Conservation (phyloP, 2,888 invertebrate species). For the Caenorhabditis angaria region DNA sequence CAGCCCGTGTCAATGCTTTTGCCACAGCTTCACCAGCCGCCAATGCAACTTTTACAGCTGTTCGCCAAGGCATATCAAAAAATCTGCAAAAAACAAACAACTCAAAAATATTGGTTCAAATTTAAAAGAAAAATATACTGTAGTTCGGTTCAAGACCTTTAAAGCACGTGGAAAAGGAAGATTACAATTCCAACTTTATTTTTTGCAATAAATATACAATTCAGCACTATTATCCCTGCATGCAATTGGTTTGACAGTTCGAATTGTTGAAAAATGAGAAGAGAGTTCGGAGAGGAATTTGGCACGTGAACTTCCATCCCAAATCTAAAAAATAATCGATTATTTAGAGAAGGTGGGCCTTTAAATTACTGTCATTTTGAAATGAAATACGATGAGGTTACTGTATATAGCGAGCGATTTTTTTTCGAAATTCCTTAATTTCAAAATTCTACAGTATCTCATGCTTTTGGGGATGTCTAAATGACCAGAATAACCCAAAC, state of each 20-base stretch:
- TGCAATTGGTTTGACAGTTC: conserved; percentile 68
- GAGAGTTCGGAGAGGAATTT: conserved; percentile 59
- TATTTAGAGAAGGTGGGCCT: not conserved
- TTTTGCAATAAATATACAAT: conserved; percentile 60
- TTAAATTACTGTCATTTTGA: not conserved
- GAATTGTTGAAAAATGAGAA: conserved; percentile 54
- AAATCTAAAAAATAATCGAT: conserved; percentile 55
- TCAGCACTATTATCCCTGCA: conserved; percentile 71
- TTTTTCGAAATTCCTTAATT: too few species aligned
- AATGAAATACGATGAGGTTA: not conserved
- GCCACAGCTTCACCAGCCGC: conserved; percentile 70
- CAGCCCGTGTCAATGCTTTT: conserved; percentile 66
- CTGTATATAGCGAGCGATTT: not conserved
- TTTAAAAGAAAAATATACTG: conserved; percentile 4
- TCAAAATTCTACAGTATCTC: too few species aligned
- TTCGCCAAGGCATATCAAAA: conserved; percentile 47
- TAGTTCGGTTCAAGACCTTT: too few species aligned
- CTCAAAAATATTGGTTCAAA: not conserved
- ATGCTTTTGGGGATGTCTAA: too few species aligned
- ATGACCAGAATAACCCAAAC: too few species aligned
- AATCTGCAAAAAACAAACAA: conserved; percentile 2
- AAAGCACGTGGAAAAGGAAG: too few species aligned
- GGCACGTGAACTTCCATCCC: conserved; percentile 63
- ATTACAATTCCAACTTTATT: too few species aligned
- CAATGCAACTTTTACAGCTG: conserved; percentile 53